A percentile compares a stretch with the other conserved stretches of the same genome.
Evolutionary conservation across 2,113 vertebrate genomes (phyloP).

Genomic region (Progne subis): DNA sequence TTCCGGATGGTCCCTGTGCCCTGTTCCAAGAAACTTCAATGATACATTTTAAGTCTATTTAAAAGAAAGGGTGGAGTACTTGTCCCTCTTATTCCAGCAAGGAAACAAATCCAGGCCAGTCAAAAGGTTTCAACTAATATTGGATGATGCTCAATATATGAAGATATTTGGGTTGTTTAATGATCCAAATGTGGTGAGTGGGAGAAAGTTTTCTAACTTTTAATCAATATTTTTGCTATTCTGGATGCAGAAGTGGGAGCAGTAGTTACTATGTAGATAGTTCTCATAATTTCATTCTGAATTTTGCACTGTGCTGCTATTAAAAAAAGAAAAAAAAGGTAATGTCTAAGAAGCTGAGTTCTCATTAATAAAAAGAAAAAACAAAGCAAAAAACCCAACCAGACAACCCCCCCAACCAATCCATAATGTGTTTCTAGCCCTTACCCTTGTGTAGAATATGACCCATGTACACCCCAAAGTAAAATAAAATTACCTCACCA

Average conservation of each 20-base stretch:
- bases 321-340: not conserved
- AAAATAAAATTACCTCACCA: not conserved
- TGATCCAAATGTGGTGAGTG: not conserved
- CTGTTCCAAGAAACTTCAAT: constrained; percentile 26
- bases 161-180: not conserved
- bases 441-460: not conserved
- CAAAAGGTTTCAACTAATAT: not conserved
- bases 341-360: not conserved
- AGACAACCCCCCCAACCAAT: not conserved
- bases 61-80: constrained; percentile 43
- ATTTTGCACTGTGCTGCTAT: not conserved
- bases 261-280: not conserved
- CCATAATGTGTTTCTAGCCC: not conserved
- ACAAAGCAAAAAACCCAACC: not conserved
- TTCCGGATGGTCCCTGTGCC: not conserved
- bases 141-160: not conserved
- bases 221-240: not conserved
- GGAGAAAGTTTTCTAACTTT: not conserved
- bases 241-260: not conserved
- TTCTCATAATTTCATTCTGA: not conserved
- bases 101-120: not conserved
- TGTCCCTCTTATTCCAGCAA: not conserved
- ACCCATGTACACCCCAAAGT: not conserved
- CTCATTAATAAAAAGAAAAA: not conserved
- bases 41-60: constrained; percentile 28